A percentile compares a stretch with the other conserved stretches of the same genome.
Evolutionary conservation across 2,888 invertebrate species (phyloP).

Genomic region (Tetheella fluctuosa): DNA sequence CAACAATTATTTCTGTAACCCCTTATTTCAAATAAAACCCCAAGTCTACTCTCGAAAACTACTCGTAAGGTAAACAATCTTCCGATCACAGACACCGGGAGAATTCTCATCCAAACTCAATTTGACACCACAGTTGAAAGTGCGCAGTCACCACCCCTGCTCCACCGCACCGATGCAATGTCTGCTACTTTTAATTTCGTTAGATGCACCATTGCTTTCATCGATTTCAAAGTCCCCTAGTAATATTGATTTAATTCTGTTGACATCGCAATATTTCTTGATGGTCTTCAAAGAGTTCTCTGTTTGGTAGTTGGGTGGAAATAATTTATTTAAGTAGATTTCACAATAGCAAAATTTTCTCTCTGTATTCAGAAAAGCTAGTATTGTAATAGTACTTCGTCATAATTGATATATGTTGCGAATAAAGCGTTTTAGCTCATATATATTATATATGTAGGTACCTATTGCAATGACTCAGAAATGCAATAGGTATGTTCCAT

Average conservation of each 20-base stretch:
- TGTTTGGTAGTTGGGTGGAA: background rate
- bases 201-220: conserved; percentile 20
- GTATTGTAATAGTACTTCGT: too few relatives aligned
- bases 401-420: too few relatives aligned
- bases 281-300: background rate
- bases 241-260: background rate
- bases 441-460: too few relatives aligned
- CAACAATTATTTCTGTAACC: too few relatives aligned
- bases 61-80: conserved; percentile 33
- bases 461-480: too few relatives aligned
- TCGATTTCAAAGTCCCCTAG: background rate
- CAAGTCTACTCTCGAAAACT: conserved; percentile 26
- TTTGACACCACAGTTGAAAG: conserved; percentile 45
- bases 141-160: conserved; percentile 41
- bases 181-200: conserved; percentile 30
- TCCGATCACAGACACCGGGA: conserved; percentile 40
- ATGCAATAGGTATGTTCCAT: too few relatives aligned
- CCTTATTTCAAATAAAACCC: background rate
- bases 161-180: conserved; percentile 27
- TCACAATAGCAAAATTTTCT: too few relatives aligned
- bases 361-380: too few relatives aligned
- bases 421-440: too few relatives aligned
- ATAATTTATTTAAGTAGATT: background rate
- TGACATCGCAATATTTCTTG: conserved; percentile 1
- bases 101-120: conserved; percentile 52